Percentiles rank a stretch among this genome's conserved stretches.
phyloP scores from a whole-genome alignment of 2,888 invertebrate species.

The Prosopocoilus inquinatus region DNA sequence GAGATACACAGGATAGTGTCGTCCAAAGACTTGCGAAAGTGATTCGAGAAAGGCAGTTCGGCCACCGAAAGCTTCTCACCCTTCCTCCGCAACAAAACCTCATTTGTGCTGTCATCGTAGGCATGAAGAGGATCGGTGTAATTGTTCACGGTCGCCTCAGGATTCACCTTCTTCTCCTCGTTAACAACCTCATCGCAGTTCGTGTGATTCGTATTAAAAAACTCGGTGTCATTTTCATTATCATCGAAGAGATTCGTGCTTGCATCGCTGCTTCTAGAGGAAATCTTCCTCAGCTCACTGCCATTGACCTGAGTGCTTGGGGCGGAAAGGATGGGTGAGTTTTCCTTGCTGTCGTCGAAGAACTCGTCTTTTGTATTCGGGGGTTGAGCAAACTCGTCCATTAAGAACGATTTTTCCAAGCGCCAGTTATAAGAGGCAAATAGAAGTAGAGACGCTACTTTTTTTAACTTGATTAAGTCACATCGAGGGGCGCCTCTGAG shows the following conservation, averaged over 20 bases:
- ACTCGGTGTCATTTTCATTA: constrained; percentile 29
- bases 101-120: constrained; percentile 32
- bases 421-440: constrained; percentile 89
- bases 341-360: constrained; percentile 48
- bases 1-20: constrained; percentile 79
- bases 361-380: constrained; percentile 57
- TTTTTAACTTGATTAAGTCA: constrained; percentile 82
- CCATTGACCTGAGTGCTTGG: constrained; percentile 12
- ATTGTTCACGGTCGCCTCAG: constrained; percentile 64
- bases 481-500: constrained; percentile 71
- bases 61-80: constrained; percentile 54
- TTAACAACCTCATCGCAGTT: constrained; percentile 2
- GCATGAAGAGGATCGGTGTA: constrained; percentile 78
- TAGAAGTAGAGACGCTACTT: constrained; percentile 76
- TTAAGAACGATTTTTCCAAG: constrained; percentile 84
- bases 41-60: constrained; percentile 63
- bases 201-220: constrained; percentile 23
- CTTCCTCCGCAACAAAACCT: constrained; percentile 35
- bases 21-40: constrained; percentile 72
- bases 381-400: constrained; percentile 82
- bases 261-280: constrained; percentile 16
- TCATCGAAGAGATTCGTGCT: constrained; percentile 20
- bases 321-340: constrained; percentile 35
- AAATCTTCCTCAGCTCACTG: constrained; percentile 9
- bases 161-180: constrained; percentile 44